Conservation (phyloP, 2,888 invertebrate species). For the Agrotis segetum region DNA sequence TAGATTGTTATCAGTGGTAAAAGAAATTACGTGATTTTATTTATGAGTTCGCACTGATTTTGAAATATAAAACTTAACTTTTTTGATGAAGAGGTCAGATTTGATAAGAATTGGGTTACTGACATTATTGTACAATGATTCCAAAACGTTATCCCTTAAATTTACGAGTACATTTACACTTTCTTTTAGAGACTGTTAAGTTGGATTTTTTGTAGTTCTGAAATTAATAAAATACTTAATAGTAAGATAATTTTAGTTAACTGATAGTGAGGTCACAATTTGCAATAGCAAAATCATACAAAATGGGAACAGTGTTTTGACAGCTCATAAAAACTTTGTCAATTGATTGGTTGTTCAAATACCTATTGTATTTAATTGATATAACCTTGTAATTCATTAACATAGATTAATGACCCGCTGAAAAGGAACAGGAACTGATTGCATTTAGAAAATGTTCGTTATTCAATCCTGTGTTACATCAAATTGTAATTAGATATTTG, state of each 20-base stretch:
- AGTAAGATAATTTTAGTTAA: too few species aligned
- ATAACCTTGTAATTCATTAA: slow-evolving; percentile 25
- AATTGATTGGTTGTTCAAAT: too few species aligned
- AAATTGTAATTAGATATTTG: slow-evolving; percentile 34
- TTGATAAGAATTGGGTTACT: not conserved
- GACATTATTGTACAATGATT: too few species aligned
- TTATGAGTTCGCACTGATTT: slow-evolving; percentile 6
- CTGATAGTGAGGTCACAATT: too few species aligned
- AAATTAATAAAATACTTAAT: too few species aligned
- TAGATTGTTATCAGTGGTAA: slow-evolving; percentile 2
- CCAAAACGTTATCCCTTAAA: too few species aligned
- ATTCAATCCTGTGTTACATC: slow-evolving; percentile 44
- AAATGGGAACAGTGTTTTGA: too few species aligned
- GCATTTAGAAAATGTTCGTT: slow-evolving; percentile 54
- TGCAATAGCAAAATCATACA: too few species aligned
- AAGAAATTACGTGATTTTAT: slow-evolving; percentile 10
- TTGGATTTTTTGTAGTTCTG: too few species aligned
- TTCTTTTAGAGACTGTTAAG: too few species aligned
- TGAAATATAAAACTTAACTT: not conserved
- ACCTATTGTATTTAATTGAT: not conserved
- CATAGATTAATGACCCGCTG: slow-evolving; percentile 36
- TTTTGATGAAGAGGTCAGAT: not conserved
- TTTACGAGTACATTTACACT: too few species aligned
- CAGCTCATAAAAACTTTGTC: too few species aligned
- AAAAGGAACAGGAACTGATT: slow-evolving; percentile 41